Conservation (phyloP, 2,797 vertebrate species). For the Columba guinea region DNA sequence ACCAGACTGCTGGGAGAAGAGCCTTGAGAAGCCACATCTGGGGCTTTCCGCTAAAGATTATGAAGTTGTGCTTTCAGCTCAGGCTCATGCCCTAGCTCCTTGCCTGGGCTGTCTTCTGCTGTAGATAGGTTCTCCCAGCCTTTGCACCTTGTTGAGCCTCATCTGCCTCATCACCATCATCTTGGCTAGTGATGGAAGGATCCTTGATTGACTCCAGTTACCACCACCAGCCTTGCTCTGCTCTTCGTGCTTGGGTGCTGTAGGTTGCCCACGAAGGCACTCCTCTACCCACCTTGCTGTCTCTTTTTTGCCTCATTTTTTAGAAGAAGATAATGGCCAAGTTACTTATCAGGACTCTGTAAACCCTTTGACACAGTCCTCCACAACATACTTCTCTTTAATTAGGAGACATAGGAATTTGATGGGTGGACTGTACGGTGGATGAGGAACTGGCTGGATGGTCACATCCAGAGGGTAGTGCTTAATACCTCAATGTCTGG, state of each 20-base stretch:
- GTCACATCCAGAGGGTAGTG: too few species aligned
- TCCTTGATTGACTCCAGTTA: neutral
- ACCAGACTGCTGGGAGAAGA: neutral
- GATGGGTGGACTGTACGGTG: too few species aligned
- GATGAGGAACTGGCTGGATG: too few species aligned
- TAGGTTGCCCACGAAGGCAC: neutral
- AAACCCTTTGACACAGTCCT: too few species aligned
- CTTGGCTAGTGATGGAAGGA: neutral
- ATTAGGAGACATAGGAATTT: too few species aligned
- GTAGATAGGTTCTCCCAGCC: neutral
- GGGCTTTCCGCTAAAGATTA: rapidly evolving
- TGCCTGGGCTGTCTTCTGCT: neutral
- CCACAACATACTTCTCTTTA: too few species aligned
- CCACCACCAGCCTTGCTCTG: neutral
- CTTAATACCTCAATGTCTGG: too few species aligned
- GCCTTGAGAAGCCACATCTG: neutral
- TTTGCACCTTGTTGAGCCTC: rapidly evolving
- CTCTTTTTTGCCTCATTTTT: neutral
- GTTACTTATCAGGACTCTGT: too few species aligned
- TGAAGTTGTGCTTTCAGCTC: neutral
- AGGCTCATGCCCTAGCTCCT: neutral
- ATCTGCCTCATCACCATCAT: neutral
- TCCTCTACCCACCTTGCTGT: neutral
- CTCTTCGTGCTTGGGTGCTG: neutral
- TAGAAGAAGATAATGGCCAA: too few species aligned